Conservation (phyloP, 2,113 vertebrate genomes). For the Thamnaconus septentrionalis region DNA sequence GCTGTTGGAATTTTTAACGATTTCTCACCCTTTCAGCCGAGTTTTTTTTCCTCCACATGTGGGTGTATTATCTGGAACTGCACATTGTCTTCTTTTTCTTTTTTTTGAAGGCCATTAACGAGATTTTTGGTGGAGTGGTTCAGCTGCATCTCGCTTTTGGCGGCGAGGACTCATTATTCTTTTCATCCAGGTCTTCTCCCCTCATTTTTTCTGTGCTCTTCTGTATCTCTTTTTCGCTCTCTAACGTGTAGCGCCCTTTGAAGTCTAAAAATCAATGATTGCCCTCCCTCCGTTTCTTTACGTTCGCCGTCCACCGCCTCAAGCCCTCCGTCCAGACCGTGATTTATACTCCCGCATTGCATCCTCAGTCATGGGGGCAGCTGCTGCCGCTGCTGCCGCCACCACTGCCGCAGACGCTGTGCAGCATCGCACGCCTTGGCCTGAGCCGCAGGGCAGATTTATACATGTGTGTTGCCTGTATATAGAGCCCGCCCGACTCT, state of each 20-base stretch:
- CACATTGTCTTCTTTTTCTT: constrained; percentile 23
- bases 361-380: no score
- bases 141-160: background rate
- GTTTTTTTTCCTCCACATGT: constrained; percentile 7
- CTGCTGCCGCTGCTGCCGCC: no score
- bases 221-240: constrained; percentile 1
- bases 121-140: constrained; percentile 19
- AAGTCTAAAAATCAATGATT: constrained; percentile 26
- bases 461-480: no score
- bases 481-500: no score
- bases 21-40: constrained; percentile 22
- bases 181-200: constrained; percentile 4
- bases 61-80: constrained; percentile 19
- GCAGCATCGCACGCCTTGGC: no score
- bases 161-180: constrained; percentile 7
- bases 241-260: constrained; percentile 4
- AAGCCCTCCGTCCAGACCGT: background rate
- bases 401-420: no score
- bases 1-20: constrained; percentile 5
- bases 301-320: background rate
- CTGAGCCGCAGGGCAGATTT: no score
- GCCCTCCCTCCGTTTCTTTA: background rate
- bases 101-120: constrained; percentile 21
- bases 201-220: constrained; percentile 2
- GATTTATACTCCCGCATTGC: no score